Evolutionary conservation across 2,113 vertebrate genomes (phyloP), one percentile per base, ranked within the genome.

Genomic region (Siniperca chuatsi): DNA sequence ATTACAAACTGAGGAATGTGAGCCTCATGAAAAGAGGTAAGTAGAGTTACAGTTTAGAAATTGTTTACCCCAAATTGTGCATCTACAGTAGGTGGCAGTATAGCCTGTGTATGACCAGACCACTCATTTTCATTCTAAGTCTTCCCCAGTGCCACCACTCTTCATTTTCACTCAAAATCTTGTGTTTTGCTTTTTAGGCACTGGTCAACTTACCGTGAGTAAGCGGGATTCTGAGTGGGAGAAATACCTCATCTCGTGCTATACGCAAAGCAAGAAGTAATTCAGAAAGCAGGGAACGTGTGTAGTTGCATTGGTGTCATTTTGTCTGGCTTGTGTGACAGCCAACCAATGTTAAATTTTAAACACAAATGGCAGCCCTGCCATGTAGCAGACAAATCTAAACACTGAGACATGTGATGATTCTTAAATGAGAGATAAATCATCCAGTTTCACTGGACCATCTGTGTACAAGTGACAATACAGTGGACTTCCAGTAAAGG

Each of bases 191-290:
- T 75, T 71, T 82, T 25, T 57, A 95, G 95, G 78, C 25, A 25
- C 42, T 21, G 50, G 35, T 72, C 86, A 89, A 20, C 18, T 44
- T 33, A 33, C 83, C 54, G 62, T 4, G 55, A 90, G 29, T 25
- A 86, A 88, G 42, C 85, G 71, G 35, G 69, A 90, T 2, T 75
- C 82, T 1, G 91, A 91, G 21, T 95, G 94, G 95, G 90, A 93
- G 79, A 95, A 92, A 40, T 90, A 93, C 68, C 92, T 95, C 42
- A 91, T 95, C 57, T 93, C 91, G 0, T 84, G 90, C 88, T 94
- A 93, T 20, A 77, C 78, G 65, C 89, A 85, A 9, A 92, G 58
- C 48, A 91, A 67, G 79, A 90, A 80, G 64, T 87, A n/a, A 80
- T 42, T 61, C 9, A 71, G 37, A 74, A 64, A 75, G 64, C 23